These are phyloP conservation scores for Macroglossus sobrinus DNA, from an alignment of 2,113 vertebrate genomes.

Conservation along the genomic window DNA sequence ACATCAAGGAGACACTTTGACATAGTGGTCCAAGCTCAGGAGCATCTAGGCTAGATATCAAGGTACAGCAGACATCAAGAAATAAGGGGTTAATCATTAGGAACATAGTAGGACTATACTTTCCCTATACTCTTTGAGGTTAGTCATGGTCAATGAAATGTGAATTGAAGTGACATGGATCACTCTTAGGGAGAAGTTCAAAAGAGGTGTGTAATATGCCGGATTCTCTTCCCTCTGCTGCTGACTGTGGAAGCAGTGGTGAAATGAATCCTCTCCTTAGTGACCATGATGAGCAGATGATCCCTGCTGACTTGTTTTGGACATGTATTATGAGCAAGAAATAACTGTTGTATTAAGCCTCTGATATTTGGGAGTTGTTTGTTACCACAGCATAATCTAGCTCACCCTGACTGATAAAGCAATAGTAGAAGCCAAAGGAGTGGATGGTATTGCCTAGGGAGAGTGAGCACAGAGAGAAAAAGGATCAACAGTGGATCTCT, in stretches of 20 bases:
- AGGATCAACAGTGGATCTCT: neutral
- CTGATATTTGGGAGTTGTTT: neutral
- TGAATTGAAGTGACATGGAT: constrained; percentile 4
- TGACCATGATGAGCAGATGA: neutral
- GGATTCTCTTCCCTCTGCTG: constrained; percentile 8
- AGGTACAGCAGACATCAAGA: neutral
- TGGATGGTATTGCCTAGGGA: neutral
- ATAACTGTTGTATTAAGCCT: constrained; percentile 12
- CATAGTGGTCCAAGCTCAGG: neutral
- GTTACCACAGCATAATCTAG: constrained; percentile 12
- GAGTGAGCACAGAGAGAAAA: neutral
- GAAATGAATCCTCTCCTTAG: neutral
- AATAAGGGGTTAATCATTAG: neutral
- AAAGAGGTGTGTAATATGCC: neutral
- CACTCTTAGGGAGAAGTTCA: constrained; percentile 2
- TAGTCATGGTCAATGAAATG: neutral
- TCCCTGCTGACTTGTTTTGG: neutral
- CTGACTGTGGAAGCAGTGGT: constrained; percentile 9
- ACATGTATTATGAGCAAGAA: constrained; percentile 10
- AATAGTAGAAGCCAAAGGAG: neutral
- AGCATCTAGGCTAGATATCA: neutral
- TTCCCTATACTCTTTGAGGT: neutral
- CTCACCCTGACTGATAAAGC: neutral
- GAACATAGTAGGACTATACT: neutral
- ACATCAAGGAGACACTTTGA: neutral